phyloP scores from a whole-genome alignment of 2,797 vertebrate species.

The Spinibarbus caldwelli region DNA sequence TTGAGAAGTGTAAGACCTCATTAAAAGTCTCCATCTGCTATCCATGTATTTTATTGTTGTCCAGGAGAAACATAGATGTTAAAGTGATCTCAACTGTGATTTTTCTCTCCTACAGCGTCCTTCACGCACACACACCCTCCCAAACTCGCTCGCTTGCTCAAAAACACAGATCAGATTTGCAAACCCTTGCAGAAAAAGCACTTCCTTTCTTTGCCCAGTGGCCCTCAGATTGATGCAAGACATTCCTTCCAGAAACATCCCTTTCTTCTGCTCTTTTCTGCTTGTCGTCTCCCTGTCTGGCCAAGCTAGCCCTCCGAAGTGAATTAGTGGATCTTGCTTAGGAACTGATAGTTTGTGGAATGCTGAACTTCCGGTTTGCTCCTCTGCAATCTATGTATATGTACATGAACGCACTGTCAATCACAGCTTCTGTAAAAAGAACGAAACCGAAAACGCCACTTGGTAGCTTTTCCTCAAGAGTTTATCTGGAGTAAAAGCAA shows the following conservation, averaged over 20 bases:
- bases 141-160: neutral
- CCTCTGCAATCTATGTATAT: neutral
- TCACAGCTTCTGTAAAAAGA: slow-evolving; percentile 32
- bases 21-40: neutral
- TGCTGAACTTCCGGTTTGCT: slow-evolving; percentile 28
- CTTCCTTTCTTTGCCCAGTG: slow-evolving; percentile 4
- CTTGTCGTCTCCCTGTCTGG: slow-evolving; percentile 62
- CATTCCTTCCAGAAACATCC: slow-evolving; percentile 58
- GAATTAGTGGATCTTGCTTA: slow-evolving; percentile 54
- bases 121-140: neutral
- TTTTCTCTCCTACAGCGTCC: neutral
- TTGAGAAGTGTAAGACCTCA: neutral
- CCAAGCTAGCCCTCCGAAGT: slow-evolving; percentile 53
- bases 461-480: slow-evolving; percentile 30
- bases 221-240: slow-evolving; percentile 45
- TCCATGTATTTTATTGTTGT: neutral
- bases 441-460: slow-evolving; percentile 9
- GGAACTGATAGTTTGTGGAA: slow-evolving; percentile 55
- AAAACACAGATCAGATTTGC: slow-evolving; percentile 3
- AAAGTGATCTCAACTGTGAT: neutral
- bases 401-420: neutral
- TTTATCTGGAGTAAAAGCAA: slow-evolving; percentile 43
- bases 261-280: slow-evolving; percentile 43
- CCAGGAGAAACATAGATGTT: neutral
- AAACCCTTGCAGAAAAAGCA: slow-evolving; percentile 7